A percentile compares a stretch with the other conserved stretches of the same genome.
phyloP scores from a whole-genome alignment of 2,113 vertebrate species.

The Prietella phreatophila region DNA sequence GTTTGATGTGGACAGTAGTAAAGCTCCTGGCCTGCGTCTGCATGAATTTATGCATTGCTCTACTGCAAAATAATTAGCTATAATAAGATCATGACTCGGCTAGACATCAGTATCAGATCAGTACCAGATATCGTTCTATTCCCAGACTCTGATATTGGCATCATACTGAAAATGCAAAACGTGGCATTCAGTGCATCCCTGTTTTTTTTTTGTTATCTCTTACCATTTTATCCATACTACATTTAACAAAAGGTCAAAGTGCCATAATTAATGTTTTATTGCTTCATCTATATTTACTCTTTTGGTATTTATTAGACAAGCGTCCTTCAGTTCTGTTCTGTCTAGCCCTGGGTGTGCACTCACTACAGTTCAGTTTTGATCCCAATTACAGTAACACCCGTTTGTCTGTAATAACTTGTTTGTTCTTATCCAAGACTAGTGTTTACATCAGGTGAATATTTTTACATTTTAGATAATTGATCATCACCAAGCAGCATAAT shows the following conservation, averaged over 20 bases:
- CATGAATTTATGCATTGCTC: background rate
- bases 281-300: conserved; percentile 27
- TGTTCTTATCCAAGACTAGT: background rate
- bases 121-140: background rate
- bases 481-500: background rate
- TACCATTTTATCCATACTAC: conserved; percentile 58
- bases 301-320: conserved; percentile 12
- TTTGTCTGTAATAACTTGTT: background rate
- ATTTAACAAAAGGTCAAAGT: conserved; percentile 63
- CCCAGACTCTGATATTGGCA: background rate
- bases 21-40: background rate
- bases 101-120: background rate
- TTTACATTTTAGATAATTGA: background rate
- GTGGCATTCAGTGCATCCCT: background rate
- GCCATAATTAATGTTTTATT: conserved; percentile 41
- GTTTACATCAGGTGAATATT: background rate
- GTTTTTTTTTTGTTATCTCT: conserved; percentile 21
- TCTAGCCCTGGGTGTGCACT: background rate
- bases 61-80: background rate
- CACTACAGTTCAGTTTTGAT: background rate
- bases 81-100: background rate
- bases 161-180: background rate
- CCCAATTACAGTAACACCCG: background rate
- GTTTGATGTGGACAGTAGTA: background rate
- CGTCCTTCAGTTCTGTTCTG: conserved; percentile 2